These are phyloP conservation scores for Calephelis nemesis DNA, from an alignment of 1,140 invertebrate genomes.

Conservation along the genomic window DNA sequence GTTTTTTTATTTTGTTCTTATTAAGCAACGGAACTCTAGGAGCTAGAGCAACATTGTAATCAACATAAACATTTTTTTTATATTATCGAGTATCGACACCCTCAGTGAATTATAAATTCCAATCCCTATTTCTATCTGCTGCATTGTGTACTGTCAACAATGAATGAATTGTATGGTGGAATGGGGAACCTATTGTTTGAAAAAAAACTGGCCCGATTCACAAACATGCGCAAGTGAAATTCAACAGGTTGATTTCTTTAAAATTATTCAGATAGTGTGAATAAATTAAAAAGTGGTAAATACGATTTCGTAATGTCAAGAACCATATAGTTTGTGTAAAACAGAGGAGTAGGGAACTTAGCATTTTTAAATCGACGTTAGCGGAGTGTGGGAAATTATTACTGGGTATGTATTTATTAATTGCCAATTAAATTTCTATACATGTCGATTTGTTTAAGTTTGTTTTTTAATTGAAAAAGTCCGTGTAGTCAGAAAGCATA, in stretches of 20 bases:
- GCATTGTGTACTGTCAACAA: too few relatives aligned
- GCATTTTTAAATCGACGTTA: slow-evolving; percentile 1
- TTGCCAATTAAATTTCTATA: not conserved
- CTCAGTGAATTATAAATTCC: too few relatives aligned
- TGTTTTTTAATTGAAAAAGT: too few relatives aligned
- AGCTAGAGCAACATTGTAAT: too few relatives aligned
- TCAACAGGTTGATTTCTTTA: slow-evolving; percentile 7
- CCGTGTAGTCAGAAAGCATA: too few relatives aligned
- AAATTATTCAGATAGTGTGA: slow-evolving; percentile 1
- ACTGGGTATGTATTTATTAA: not conserved
- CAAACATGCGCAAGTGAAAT: slow-evolving; percentile 5
- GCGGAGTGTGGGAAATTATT: not conserved
- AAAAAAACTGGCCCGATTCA: slow-evolving; percentile 1
- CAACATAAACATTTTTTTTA: too few relatives aligned
- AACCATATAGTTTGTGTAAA: not conserved
- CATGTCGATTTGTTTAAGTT: not conserved
- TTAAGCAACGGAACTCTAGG: too few relatives aligned
- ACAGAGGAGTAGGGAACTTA: not conserved
- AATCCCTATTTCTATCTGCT: too few relatives aligned
- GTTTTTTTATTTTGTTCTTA: too few relatives aligned
- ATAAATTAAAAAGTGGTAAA: not conserved
- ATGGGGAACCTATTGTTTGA: not conserved
- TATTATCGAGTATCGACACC: not conserved
- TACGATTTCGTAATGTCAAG: slow-evolving; percentile 1
- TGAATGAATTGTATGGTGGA: too few relatives aligned